Evolutionary conservation across 2,113 vertebrate species (phyloP).

Genomic region (Mugil cephalus): DNA sequence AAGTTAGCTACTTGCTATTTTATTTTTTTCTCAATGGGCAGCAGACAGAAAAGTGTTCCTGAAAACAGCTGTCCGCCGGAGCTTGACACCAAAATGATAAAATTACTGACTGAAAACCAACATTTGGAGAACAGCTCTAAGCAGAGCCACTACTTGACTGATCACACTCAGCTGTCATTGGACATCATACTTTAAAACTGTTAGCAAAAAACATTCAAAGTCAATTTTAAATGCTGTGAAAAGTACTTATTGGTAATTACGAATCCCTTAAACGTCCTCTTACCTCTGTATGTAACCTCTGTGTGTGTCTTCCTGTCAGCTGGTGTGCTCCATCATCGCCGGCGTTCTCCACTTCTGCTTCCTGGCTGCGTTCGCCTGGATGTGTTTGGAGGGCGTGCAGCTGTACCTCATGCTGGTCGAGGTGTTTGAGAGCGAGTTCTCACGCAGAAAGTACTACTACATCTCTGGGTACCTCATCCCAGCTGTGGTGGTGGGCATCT

Average conservation of each 20-base stretch:
- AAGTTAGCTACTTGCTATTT: neutral
- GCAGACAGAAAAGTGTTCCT: neutral
- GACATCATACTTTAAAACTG: neutral
- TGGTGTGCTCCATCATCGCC: conserved; percentile 95
- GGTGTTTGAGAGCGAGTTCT: conserved; percentile 99
- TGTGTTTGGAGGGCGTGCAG: conserved; percentile 98
- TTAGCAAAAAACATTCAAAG: conserved; percentile 6
- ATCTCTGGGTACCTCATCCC: conserved; percentile 95
- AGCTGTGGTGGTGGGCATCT: conserved; percentile 94
- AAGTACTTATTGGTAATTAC: neutral
- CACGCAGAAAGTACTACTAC: conserved; percentile 97
- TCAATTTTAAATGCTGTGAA: neutral
- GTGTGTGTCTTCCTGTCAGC: conserved; percentile 79
- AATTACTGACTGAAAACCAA: neutral
- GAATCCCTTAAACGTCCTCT: neutral
- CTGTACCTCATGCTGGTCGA: conserved; percentile 99
- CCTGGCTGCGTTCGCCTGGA: conserved; percentile 98
- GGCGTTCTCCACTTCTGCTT: conserved; percentile 98
- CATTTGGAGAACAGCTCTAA: conserved; percentile 8
- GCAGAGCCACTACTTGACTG: neutral
- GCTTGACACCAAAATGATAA: no score
- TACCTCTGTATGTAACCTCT: conserved; percentile 10
- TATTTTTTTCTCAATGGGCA: neutral
- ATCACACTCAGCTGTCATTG: neutral
- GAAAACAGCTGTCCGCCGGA: no score